These are phyloP conservation scores for Spisula solida DNA, from an alignment of 2,888 invertebrate species.

Conservation along the genomic window DNA sequence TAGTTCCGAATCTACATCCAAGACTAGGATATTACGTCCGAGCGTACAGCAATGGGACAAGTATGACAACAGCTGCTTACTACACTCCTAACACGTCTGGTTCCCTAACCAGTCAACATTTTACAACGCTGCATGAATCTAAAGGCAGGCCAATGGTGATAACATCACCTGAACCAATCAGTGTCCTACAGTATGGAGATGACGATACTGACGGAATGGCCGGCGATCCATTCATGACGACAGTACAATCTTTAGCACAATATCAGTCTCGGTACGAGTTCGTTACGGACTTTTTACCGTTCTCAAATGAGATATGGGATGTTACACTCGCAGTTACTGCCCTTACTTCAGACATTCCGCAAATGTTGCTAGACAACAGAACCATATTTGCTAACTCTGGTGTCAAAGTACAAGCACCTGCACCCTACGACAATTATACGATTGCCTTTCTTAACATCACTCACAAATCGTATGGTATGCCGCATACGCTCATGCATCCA, in stretches of 20 bases:
- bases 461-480: neutral
- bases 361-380: neutral
- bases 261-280: constrained; percentile 32
- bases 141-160: neutral
- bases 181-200: constrained; percentile 35
- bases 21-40: neutral
- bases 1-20: constrained; percentile 27
- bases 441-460: constrained; percentile 28
- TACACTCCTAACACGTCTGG: too few relatives aligned
- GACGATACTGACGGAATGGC: neutral
- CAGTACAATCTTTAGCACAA: constrained; percentile 36
- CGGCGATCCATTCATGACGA: constrained; percentile 35
- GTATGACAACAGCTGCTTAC: neutral
- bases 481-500: neutral
- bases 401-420: neutral
- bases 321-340: constrained; percentile 24
- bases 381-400: neutral
- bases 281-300: constrained; percentile 25
- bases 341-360: neutral
- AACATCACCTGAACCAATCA: constrained; percentile 21
- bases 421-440: constrained; percentile 24
- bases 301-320: neutral
- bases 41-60: neutral
- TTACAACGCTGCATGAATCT: neutral
- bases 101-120: neutral